Base-by-base conservation (phyloP, 2,888 invertebrate genomes). In the Epinotia brunnichana region DNA sequence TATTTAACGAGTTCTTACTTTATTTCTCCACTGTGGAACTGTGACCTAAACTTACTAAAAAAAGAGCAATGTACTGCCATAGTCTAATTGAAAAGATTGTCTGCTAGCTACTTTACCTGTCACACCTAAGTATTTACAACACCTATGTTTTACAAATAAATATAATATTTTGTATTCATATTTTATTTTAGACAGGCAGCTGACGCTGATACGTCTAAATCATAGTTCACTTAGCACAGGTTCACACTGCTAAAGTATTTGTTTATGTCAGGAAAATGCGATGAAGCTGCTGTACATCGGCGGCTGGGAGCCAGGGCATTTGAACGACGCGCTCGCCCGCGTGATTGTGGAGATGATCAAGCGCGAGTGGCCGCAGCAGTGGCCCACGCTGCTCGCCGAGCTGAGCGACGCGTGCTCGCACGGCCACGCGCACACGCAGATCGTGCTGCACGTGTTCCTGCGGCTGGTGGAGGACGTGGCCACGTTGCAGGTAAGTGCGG, bases 301-400 rank as follows among this genome's bases (percentile, higher is more conserved):
- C 13, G 95, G 95, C 13, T 95, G 95, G 81, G 94, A 97, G 24
- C 94, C 96, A 61, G 95, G 95, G 13, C 97, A 97, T 82, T 94
- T 97, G 79, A 97, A 97, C 87, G 97, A 97, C 86, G 97, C 97
- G 1, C 87, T 97, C 3, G 97, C 98, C 15, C 94, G 98, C 62
- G 96, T 98, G n/a, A 95, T 99, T 69, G 99, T 99, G 0, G 99
- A 99, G 91, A 98, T 99, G 96, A 97, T 98, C 69, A 99, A 99
- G 85, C 94, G 99, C 11, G 99, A 99, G 86, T 99, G 99, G 99
- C 99, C 99, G 0, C 99, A 99, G 85, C 97, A 98, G 77, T 99
- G 99, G 99, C 97, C 98, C 0, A 95, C 97, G 0, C 88, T 99
- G 44, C 88, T 99, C 41, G 93, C 95, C 0, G 98, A 98, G 86